Base-by-base conservation (phyloP, 2,113 vertebrate species). In the Aspiorhynchus laticeps region DNA sequence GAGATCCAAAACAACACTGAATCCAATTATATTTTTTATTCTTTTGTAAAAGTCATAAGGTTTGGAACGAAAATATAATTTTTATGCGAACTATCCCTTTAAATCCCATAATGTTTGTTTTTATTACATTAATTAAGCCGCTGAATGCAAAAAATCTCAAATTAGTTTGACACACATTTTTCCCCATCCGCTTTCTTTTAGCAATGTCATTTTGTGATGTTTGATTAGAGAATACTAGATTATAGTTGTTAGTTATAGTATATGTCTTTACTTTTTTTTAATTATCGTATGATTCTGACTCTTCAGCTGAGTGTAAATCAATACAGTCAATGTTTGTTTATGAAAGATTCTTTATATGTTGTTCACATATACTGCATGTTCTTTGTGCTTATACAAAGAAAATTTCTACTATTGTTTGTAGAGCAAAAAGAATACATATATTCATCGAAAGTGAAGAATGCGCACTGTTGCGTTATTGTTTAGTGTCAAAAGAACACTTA, bases 361-460 rank as follows among this genome's bases (percentile, higher is more conserved):
- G 67, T 71, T 71, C 43, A 36, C 14, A 46, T 48, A 46, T 65
- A 48, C n/a, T n/a, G n/a, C n/a, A n/a, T 5, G 19, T 59, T 84
- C 41, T 69, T 41, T 63, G 61, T 69, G 38, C 24, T 83, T 33
- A 31, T 12, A 71, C 80, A 83, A 83, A 69, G 59, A 83, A 83
- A 67, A 46, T 38, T 56, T 15, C n/a, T 26, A n/a, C 38, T 83
- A 46, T 67, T 83, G 38, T 56, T 36, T 33, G 28, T 71, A 1
- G 41, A 69, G 3, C 6, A 63, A 63, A 63, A 69, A 36, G 43
- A 83, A 83, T 71, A 15, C 17, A 5, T 11, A 69, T 69, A 83
- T 82, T 67, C 63, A 24, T 51, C 21, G 17, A 69, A 43, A 33
- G 63, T 1, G n/a, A 41, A 63, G 28, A 46, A 67, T 38, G 17